A percentile compares a stretch with the other conserved stretches of the same genome.
Conservation (phyloP, 23 tunicate genomes). For the Botrylloides violaceus region DNA sequence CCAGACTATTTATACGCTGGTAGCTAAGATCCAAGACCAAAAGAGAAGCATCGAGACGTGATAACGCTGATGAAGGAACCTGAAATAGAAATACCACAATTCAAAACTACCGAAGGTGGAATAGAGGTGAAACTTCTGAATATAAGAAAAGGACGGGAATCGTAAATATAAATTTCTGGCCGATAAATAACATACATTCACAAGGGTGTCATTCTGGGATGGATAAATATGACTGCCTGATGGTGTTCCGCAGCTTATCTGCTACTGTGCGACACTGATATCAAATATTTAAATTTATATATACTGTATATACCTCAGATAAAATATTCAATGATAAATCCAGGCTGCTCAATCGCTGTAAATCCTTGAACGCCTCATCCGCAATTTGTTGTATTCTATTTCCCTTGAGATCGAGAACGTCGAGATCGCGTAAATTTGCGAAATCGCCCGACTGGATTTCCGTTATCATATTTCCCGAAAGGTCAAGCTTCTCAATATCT, state of each 20-base stretch:
- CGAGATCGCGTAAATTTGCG: neutral
- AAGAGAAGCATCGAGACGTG: neutral
- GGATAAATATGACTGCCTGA: too few relatives aligned
- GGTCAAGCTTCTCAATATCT: neutral
- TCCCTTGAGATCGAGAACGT: neutral
- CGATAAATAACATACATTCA: too few relatives aligned
- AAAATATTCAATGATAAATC: neutral
- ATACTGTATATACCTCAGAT: neutral
- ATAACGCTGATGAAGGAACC: conserved; percentile 2
- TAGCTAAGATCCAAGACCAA: neutral
- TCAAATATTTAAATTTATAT: too few relatives aligned
- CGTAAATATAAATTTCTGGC: too few relatives aligned
- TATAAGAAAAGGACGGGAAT: too few relatives aligned
- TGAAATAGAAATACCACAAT: neutral
- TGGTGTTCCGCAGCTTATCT: too few relatives aligned
- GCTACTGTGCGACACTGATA: too few relatives aligned
- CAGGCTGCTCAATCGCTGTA: neutral
- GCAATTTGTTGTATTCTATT: neutral
- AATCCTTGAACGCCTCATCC: neutral
- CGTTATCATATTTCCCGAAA: neutral
- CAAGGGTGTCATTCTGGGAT: too few relatives aligned
- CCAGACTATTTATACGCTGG: neutral
- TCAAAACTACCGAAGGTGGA: neutral
- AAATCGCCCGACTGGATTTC: neutral
- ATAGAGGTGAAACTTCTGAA: neutral